These are phyloP conservation scores for Mus minutoides DNA, from an alignment of 2,797 vertebrate species.

Conservation along the genomic window DNA sequence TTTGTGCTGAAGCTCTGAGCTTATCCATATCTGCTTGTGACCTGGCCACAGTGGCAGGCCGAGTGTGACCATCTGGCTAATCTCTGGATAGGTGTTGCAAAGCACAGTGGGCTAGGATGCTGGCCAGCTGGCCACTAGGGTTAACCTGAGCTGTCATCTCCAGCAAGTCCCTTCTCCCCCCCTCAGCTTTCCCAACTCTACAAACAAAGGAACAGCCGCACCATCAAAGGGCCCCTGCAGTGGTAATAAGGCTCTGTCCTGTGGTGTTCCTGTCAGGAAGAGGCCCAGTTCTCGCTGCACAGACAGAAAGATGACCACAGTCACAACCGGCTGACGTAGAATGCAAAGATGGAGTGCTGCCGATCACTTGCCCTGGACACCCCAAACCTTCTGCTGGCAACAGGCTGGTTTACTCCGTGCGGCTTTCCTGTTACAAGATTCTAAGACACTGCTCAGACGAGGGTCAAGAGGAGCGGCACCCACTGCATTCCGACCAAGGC, in stretches of 20 bases:
- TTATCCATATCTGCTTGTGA: not conserved
- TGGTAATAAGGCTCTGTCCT: not conserved
- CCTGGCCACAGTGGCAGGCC: not conserved
- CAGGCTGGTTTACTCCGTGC: not conserved
- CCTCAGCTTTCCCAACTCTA: not conserved
- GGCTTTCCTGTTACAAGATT: not conserved
- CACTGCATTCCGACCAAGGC: not conserved
- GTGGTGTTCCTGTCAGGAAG: not conserved
- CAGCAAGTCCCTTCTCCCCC: not conserved
- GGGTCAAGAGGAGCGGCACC: not conserved
- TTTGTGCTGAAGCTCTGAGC: not conserved
- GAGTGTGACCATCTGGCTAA: not conserved
- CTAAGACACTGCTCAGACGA: not conserved
- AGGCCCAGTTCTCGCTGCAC: not conserved
- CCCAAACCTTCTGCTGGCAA: not conserved
- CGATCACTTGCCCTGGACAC: not conserved
- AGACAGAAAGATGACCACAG: not conserved
- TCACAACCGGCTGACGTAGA: not conserved
- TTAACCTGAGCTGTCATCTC: not conserved
- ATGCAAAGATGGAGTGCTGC: not conserved
- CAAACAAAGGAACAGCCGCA: not conserved
- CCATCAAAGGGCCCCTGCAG: not conserved
- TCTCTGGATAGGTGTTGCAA: not conserved
- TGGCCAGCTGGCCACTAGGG: no score
- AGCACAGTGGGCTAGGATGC: not conserved